Evolutionary conservation across 2,113 vertebrate species (phyloP), one percentile per base, ranked within the genome.

Genomic region (Malurus melanocephalus): DNA sequence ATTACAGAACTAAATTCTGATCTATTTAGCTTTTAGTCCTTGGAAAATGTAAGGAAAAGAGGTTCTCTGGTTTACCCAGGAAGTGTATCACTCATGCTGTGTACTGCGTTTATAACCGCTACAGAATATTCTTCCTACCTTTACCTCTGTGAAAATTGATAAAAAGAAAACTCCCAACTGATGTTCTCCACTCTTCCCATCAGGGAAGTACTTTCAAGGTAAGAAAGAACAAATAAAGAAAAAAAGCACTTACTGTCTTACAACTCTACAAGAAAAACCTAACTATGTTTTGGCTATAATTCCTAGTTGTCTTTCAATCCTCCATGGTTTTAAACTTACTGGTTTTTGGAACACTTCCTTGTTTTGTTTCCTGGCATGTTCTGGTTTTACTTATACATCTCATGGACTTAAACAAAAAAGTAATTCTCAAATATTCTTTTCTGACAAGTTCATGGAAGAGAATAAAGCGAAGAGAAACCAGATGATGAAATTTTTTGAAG

Each of bases 381-480:
- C 60, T 74, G 42, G 69, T 81, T 78, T 94, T 64, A 67, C 52
- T 80, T 69, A 72, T 13, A 68, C 12, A 59, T 71, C 83, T 16
- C 43, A 79, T 17, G 12, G 60, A n/a, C 10, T 61, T 60, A 12
- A 66, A 40, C 32, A 66, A 64, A 62, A 51, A 35, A 8, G 9
- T 19, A n/a, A 65, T 46, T 65, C 87, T 83, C 91, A 57, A 32
- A 16, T 93, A 81, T 48, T 93, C 42, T 85, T 55, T 89, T 95
- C 56, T 27, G 15, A 49, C 30, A 74, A 33, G 66, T 21, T 72
- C n/a, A 87, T 35, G 51, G 87, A 85, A 94, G 85, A 52, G 3
- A 53, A 1, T 9, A 49, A 89, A 71, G 7, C 7, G 65, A 67
- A 55, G 27, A 46, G 14, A 87, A 62, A 51, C 15, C 88, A 87